phyloP scores from a whole-genome alignment of 2,888 invertebrate genomes.

The Trachelus stipa region DNA sequence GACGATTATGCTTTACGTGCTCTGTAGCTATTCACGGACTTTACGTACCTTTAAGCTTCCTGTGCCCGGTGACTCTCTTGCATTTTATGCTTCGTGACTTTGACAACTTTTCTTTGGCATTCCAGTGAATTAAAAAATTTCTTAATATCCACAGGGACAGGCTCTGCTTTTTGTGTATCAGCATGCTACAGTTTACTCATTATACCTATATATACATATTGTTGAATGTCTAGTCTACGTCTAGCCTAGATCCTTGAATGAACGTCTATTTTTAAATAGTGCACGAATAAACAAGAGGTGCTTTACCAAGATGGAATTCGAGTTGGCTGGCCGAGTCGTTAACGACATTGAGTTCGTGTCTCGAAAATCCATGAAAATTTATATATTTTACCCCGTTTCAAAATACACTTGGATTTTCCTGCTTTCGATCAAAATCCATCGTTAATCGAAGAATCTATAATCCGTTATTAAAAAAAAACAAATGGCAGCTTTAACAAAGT shows the following conservation, averaged over 20 bases:
- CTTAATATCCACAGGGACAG: background rate
- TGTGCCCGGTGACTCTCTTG: background rate
- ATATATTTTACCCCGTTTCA: background rate
- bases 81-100: background rate
- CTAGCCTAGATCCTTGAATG: slow-evolving; percentile 61
- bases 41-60: background rate
- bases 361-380: background rate
- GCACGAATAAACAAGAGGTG: slow-evolving; percentile 47
- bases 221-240: slow-evolving; percentile 57
- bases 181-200: background rate
- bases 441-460: background rate
- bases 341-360: background rate
- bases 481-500: too few relatives aligned
- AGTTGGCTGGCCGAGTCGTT: background rate
- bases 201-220: slow-evolving; percentile 37
- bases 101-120: background rate
- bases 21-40: background rate
- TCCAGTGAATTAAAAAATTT: background rate
- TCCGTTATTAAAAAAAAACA: too few relatives aligned
- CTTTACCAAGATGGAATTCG: background rate
- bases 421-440: too few relatives aligned
- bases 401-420: too few relatives aligned
- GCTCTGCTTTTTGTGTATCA: background rate
- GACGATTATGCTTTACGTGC: slow-evolving; percentile 15
- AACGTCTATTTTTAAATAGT: slow-evolving; percentile 60